phyloP scores from a whole-genome alignment of 64 coral and sea anemone genomes.

The Cladopsammia gracilis region DNA sequence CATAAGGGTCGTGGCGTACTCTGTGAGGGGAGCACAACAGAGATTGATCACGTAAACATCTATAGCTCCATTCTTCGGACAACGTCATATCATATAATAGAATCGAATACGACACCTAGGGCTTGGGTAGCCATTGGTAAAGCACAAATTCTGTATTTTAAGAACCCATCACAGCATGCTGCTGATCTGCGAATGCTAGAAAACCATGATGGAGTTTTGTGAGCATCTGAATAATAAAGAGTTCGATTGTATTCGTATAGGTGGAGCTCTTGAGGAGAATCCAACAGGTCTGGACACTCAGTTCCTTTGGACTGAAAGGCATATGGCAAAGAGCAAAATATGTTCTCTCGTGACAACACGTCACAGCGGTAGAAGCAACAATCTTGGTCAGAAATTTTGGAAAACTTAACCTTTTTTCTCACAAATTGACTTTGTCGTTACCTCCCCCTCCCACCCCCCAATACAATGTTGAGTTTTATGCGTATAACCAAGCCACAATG shows the following conservation, averaged over 20 bases:
- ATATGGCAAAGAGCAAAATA: slow-evolving; percentile 10
- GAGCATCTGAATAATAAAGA: slow-evolving; percentile 8
- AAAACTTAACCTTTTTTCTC: too few relatives aligned
- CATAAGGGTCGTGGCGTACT: slow-evolving; percentile 44
- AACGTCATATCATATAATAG: slow-evolving; percentile 53
- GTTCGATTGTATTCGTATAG: slow-evolving; percentile 46
- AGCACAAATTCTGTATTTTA: slow-evolving; percentile 7
- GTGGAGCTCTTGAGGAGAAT: slow-evolving; percentile 31
- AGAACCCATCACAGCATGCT: slow-evolving; percentile 59
- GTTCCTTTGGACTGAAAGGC: slow-evolving; percentile 51
- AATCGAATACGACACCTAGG: slow-evolving; percentile 20
- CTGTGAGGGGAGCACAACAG: slow-evolving; percentile 25
- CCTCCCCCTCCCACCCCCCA: too few relatives aligned
- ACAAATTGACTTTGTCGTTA: too few relatives aligned
- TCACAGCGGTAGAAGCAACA: slow-evolving; percentile 54
- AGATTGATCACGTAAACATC: slow-evolving; percentile 50
- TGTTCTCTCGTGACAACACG: slow-evolving; percentile 53
- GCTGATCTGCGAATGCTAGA: slow-evolving; percentile 53
- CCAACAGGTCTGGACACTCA: slow-evolving; percentile 29
- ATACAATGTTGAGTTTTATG: too few relatives aligned
- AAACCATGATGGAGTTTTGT: slow-evolving; percentile 12
- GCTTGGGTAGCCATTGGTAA: slow-evolving; percentile 51
- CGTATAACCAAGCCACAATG: too few relatives aligned
- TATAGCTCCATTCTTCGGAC: slow-evolving; percentile 55
- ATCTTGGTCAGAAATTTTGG: too few relatives aligned